Evolutionary conservation across 2,888 invertebrate genomes (phyloP).

Genomic region (Himalopsyche anomala): DNA sequence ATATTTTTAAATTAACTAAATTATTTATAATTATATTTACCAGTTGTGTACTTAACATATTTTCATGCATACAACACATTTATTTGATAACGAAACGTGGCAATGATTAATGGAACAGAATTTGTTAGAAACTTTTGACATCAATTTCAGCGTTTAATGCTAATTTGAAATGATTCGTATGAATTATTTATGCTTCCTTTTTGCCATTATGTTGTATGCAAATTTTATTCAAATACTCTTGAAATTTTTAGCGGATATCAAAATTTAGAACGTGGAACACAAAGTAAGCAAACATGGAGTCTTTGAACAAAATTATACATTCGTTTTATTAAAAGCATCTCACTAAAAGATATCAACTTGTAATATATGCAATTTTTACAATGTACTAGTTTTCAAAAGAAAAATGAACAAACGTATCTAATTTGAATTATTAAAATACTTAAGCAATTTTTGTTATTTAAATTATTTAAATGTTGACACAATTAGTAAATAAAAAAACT

Average conservation of each 20-base stretch:
- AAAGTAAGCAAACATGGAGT: constrained; percentile 18
- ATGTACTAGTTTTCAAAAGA: no score
- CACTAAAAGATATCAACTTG: no score
- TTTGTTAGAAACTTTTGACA: constrained; percentile 27
- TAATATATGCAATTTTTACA: no score
- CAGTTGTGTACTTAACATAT: no score
- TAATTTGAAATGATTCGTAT: constrained; percentile 30
- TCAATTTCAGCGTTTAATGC: constrained; percentile 33
- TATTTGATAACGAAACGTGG: not conserved
- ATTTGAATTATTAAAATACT: no score
- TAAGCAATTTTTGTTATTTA: no score
- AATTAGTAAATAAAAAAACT: no score
- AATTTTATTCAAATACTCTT: constrained; percentile 35
- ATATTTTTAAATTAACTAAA: no score
- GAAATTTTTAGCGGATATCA: constrained; percentile 33
- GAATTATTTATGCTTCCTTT: constrained; percentile 26
- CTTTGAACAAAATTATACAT: not conserved
- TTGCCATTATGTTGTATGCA: constrained; percentile 1
- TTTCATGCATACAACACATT: not conserved
- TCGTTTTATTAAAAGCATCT: not conserved
- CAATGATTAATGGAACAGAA: constrained; percentile 5
- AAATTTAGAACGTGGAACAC: not conserved
- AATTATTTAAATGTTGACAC: no score
- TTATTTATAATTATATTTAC: no score
- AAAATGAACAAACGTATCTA: no score